phyloP scores from a whole-genome alignment of 2,113 vertebrate species.

The Oryzias woworae region DNA sequence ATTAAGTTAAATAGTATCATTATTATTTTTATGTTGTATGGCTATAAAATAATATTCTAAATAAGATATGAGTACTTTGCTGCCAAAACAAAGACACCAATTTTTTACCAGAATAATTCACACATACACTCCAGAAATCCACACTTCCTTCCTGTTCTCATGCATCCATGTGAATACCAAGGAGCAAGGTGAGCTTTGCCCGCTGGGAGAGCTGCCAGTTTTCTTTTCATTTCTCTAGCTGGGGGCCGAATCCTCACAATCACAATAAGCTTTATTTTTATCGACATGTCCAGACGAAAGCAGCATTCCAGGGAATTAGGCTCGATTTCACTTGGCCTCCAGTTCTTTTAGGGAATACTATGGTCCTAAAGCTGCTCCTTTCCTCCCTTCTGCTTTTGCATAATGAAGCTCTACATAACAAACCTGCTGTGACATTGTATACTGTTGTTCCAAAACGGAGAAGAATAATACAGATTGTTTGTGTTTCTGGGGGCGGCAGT shows the following conservation, averaged over 20 bases:
- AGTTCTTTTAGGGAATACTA: conserved; percentile 67
- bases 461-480: conserved; percentile 40
- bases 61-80: no score
- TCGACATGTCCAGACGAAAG: conserved; percentile 71
- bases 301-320: conserved; percentile 78
- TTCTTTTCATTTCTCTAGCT: conserved; percentile 74
- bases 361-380: conserved; percentile 36
- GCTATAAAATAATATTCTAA: no score
- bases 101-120: background rate
- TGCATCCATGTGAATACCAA: conserved; percentile 29
- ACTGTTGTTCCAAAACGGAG: conserved; percentile 23
- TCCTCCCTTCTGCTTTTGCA: conserved; percentile 7
- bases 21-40: no score
- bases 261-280: conserved; percentile 78
- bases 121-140: background rate
- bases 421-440: conserved; percentile 26
- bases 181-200: conserved; percentile 58
- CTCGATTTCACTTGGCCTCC: conserved; percentile 76
- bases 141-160: conserved; percentile 14
- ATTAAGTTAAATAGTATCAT: no score
- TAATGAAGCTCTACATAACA: conserved; percentile 32
- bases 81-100: conserved; percentile 1
- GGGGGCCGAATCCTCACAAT: conserved; percentile 64
- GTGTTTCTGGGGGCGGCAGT: conserved; percentile 17
- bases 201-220: conserved; percentile 63